These are phyloP conservation scores for Amphiprion clarkii DNA, from an alignment of 2,797 vertebrate genomes.

Conservation along the genomic window DNA sequence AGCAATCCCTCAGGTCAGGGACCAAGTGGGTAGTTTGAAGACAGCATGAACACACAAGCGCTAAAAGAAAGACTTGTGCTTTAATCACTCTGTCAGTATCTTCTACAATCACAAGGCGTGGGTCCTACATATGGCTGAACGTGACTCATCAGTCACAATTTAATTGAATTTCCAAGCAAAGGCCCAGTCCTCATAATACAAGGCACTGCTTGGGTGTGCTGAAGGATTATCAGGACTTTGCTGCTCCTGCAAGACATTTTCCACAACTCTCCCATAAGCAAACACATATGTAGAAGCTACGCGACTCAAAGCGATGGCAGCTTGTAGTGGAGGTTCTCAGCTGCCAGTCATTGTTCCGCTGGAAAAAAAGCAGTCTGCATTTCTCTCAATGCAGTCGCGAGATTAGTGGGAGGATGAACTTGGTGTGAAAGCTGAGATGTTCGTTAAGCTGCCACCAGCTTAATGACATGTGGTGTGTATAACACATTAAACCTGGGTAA, in stretches of 20 bases:
- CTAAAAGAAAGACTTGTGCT: constrained; percentile 38
- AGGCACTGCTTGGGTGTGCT: constrained; percentile 52
- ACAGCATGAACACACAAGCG: constrained; percentile 35
- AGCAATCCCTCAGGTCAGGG: constrained; percentile 61
- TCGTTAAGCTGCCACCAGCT: constrained; percentile 51
- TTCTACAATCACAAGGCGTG: constrained; percentile 51
- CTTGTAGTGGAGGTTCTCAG: constrained; percentile 50
- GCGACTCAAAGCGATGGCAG: constrained; percentile 58
- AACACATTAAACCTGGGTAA: constrained; percentile 54
- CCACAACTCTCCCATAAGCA: constrained; percentile 55
- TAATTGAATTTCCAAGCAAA: constrained; percentile 71
- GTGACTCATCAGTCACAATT: constrained; percentile 58
- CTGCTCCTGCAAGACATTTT: constrained; percentile 57
- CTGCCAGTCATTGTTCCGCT: constrained; percentile 61
- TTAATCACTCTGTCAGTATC: constrained; percentile 58
- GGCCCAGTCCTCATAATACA: constrained; percentile 42
- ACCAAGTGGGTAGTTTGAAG: constrained; percentile 41
- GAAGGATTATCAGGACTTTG: constrained; percentile 59
- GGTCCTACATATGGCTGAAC: constrained; percentile 30
- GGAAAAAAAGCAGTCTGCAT: constrained; percentile 66
- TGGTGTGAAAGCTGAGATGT: constrained; percentile 65
- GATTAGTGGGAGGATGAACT: constrained; percentile 57
- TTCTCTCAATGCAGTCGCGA: constrained; percentile 49
- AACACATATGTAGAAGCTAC: constrained; percentile 52
- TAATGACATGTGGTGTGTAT: constrained; percentile 67